Base-by-base conservation (phyloP, 2,888 invertebrate genomes). In the Nudaria mundana region DNA sequence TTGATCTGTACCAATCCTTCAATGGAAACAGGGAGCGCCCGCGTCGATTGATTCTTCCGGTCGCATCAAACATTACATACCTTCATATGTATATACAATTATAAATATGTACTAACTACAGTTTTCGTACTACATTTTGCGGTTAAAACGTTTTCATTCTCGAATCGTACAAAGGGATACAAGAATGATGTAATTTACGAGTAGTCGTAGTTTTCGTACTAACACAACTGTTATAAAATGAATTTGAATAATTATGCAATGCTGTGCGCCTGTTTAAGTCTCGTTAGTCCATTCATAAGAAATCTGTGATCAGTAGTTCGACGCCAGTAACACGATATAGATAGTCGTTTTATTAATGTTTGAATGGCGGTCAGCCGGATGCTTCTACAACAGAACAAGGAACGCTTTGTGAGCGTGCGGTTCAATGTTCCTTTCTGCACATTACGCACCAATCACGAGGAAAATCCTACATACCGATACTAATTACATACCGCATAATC, bases 11-110 rank as follows among this genome's bases (percentile, higher is more conserved):
- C 48, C 55, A 63, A 63, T 71, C 77, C 76, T 77, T 71, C 69
- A 58, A 69, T 68, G 64, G 71, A 63, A 71, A 66, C 64, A 65
- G 81, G 79, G 83, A 76, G 72, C 70, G 71, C 69, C 55, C 54
- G 73, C 73, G 75, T 59, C 74, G 85, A 87, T 87, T 87, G 84
- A 60, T 63, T 83, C 85, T 71, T 87, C 87, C 87, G 86, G 86
- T 77, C 71, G 58, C 56, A 61, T 65, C 32, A 37, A 42, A 54
- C 31, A 34, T 82, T 4, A 18, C 18, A 4, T 4, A 18, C 5
- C 18, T 18, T 81, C 77, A 63, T 66, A 48, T 48, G 56, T 46
- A 47, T 45, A 40, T 31, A 52, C 50, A 44, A 35, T 15, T 14
- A 11, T 10, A 13, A 10, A 4, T 7, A 22, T 11, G 7, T 15